Base-by-base conservation (phyloP, 2,113 vertebrate species). In the Nanorana parkeri region DNA sequence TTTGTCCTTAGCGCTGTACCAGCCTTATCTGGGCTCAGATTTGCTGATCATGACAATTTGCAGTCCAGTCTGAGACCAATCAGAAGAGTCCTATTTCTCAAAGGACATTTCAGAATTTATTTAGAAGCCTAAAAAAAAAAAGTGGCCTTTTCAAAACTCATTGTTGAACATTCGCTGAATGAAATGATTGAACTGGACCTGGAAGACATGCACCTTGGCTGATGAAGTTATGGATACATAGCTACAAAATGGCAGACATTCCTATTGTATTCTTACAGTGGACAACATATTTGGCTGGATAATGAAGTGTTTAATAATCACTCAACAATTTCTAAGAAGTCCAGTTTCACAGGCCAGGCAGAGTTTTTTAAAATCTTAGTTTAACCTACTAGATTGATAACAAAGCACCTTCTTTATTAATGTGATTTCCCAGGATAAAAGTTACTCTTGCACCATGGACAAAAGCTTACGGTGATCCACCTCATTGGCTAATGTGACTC, bases 381-480 rank as follows among this genome's bases (percentile, higher is more conserved):
- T n/a, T 60, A n/a, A 23, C 58, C 3, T 63, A 15, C 2, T 11
- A 11, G n/a, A 0, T 26, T 15, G 3, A 11, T 56, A 26, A 13
- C 58, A 72, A 28, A 72, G 52, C 69, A 58, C 54, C 52, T 72
- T 4, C 17, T 71, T 74, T 36, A 15, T 20, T 16, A 32, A 36
- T 29, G 16, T 1, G 0, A 2, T 3, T 23, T 32, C 29, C 19
- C 26, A 23, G 55, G n/a, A 47, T 47, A 3, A 61, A 61, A 17
- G 20, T 60, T 3, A 23, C 29, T n/a, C 56, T 61, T 5, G 17
- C 11, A 41, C 17, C 7, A 56, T 13, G 52, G 26, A 68, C 41
- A 63, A 17, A n/a, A 66, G 29, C 52, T 82, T 54, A 29, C 13
- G 63, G 71, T 82, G 64, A 82, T 68, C 72, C 10, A 67, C 36